Conservation (phyloP, 2,888 invertebrate species). For the Apodemia zela region DNA sequence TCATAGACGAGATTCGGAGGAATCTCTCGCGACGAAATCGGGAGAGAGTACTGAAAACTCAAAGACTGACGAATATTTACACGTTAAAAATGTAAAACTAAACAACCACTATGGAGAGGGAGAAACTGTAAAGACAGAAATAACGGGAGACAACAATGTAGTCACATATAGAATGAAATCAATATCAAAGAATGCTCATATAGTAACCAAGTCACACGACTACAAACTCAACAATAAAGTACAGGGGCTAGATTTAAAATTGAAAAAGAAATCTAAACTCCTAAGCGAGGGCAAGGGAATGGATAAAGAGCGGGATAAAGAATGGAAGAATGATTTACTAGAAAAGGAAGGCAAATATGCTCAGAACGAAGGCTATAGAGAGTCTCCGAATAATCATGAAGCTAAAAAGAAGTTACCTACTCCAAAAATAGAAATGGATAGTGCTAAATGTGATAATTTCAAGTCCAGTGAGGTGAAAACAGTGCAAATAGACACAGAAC, state of each 20-base stretch:
- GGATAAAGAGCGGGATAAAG: conserved; percentile 70
- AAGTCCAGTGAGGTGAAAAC: conserved; percentile 60
- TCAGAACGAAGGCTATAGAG: conserved; percentile 76
- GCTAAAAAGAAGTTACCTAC: conserved; percentile 70
- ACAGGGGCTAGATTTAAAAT: conserved; percentile 53
- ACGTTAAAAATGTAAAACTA: conserved; percentile 58
- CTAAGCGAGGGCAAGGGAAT: conserved; percentile 52
- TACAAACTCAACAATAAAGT: conserved; percentile 61
- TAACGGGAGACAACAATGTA: conserved; percentile 63
- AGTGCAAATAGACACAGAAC: conserved; percentile 58
- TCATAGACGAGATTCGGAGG: conserved; percentile 59
- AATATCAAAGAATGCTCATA: conserved; percentile 72
- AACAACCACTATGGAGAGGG: conserved; percentile 62
- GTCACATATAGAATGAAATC: conserved; percentile 69
- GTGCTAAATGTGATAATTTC: conserved; percentile 62
- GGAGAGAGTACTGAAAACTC: conserved; percentile 54
- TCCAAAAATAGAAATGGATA: conserved; percentile 55
- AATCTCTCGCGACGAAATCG: conserved; percentile 54
- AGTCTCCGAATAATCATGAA: conserved; percentile 63
- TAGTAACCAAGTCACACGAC: conserved; percentile 71
- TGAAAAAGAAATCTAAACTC: conserved; percentile 68
- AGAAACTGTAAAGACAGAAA: conserved; percentile 63
- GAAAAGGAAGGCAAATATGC: conserved; percentile 78
- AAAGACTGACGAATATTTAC: conserved; percentile 69
- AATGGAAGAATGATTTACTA: conserved; percentile 80